Evolutionary conservation across 2,888 invertebrate species (phyloP), one percentile per base, ranked within the genome.

Genomic region (Yponomeuta cagnagella): DNA sequence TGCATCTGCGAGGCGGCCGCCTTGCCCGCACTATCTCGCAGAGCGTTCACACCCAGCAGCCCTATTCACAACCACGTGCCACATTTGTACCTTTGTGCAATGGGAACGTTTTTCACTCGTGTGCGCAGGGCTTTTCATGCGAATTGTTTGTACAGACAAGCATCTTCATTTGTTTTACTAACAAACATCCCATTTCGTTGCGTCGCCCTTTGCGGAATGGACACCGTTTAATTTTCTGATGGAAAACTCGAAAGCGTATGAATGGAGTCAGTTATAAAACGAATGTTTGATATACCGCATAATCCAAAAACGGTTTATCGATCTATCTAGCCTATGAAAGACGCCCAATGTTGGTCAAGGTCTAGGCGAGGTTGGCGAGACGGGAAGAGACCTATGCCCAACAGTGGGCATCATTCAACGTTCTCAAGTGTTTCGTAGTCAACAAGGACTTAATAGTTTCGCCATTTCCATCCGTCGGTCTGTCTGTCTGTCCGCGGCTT

Each of bases 1-100:
- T 83, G 83, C 83, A 85, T 86, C 85, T 85, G 80, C 71, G 69
- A 73, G 72, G 74, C 75, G 76, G 77, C 75, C 79, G 75, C 77
- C 77, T 77, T 9, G 72, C 73, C 74, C 73, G 73, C 74, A 79
- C 79, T 83, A 83, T 85, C 85, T 85, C 78, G 74, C 73, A 72
- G 72, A 77, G 76, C 43, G 8, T 86, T 86, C 82, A 82, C 86
- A 85, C 86, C 81, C 83, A 75, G 76, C 67, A 31, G 73, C 73
- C 72, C 81, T 77, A 80, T 86, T 85, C 84, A 85, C 68, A 74
- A 71, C 52, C 15, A 58, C 52, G 52, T 70, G 73, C 43, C 74
- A 74, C 73, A 77, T 76, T 78, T 79, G 76, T 74, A 74, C 73
- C 75, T 78, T 74, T 78, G 75, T 77, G 73, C 10, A 48, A 74